Conservation (phyloP, 2,888 invertebrate genomes). For the Tribolium freemani region DNA sequence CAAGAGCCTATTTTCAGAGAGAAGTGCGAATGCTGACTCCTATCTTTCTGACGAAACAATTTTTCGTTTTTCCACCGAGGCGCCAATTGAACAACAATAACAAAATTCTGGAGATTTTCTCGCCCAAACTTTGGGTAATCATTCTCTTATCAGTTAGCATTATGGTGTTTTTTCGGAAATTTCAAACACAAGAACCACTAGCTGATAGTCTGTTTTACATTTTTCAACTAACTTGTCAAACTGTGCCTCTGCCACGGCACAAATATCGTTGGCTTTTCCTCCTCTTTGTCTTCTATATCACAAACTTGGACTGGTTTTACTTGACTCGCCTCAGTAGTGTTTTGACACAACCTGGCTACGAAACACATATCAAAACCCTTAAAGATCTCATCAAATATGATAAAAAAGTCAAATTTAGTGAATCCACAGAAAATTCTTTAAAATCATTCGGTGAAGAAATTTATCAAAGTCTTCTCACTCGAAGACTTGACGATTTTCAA, state of each 20-base stretch:
- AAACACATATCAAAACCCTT: constrained; percentile 20
- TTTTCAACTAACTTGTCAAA: background rate
- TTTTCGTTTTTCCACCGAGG: background rate
- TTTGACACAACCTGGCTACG: constrained; percentile 25
- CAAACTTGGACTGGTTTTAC: constrained; percentile 9
- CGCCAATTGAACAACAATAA: background rate
- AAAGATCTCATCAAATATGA: background rate
- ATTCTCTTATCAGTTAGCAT: background rate
- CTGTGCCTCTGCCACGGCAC: background rate
- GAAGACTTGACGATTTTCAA: background rate
- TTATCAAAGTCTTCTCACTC: background rate
- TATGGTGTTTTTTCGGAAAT: background rate
- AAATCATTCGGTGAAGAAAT: background rate
- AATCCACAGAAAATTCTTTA: background rate
- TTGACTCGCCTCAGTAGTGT: constrained; percentile 15
- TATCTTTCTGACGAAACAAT: background rate
- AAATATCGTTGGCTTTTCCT: constrained; percentile 2
- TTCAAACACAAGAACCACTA: background rate
- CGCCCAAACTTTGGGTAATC: background rate
- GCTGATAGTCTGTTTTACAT: background rate
- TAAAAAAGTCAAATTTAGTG: constrained; percentile 3
- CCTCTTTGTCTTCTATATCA: constrained; percentile 3
- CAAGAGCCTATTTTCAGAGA: background rate
- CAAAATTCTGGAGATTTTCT: background rate
- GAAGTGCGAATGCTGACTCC: background rate